phyloP scores from a whole-genome alignment of 2,888 invertebrate genomes.

The Epicampocera succincta region DNA sequence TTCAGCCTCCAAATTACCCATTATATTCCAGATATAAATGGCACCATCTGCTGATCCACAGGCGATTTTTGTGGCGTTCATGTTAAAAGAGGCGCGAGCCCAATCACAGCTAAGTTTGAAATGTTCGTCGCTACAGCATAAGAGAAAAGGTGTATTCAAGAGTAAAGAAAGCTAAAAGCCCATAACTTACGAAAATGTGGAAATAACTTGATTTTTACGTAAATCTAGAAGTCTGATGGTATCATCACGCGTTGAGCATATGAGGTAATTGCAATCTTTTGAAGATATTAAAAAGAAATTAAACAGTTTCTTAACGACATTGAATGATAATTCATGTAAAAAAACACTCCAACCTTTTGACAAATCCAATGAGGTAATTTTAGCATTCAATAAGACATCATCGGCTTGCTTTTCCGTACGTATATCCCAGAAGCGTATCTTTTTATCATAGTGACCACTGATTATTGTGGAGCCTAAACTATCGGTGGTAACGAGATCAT shows the following conservation, averaged over 20 bases:
- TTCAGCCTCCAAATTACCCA: constrained; percentile 88
- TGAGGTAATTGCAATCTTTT: constrained; percentile 93
- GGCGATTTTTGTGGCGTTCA: constrained; percentile 92
- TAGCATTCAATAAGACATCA: constrained; percentile 94
- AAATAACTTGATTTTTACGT: constrained; percentile 94
- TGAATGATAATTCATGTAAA: too few species aligned
- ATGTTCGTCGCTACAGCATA: constrained; percentile 89
- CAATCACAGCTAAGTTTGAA: constrained; percentile 98
- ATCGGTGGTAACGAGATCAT: constrained; percentile 96
- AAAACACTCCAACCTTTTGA: too few species aligned
- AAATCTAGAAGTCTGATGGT: constrained; percentile 96
- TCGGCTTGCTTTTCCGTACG: constrained; percentile 92
- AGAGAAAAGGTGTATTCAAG: not conserved
- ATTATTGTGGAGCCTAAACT: constrained; percentile 93
- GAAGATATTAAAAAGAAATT: too few species aligned
- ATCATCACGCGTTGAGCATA: constrained; percentile 97
- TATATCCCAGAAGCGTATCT: constrained; percentile 98
- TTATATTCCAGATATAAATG: constrained; percentile 94
- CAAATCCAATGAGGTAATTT: constrained; percentile 96
- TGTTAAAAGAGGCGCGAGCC: constrained; percentile 95
- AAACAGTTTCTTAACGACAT: too few species aligned
- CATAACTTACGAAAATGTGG: constrained; percentile 91
- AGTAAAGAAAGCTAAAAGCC: not conserved
- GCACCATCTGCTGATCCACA: constrained; percentile 96
- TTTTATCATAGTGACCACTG: constrained; percentile 99